Percentiles rank a stretch among this genome's conserved stretches.
Conservation (phyloP, 2,888 invertebrate genomes). For the Boloria euphrosyne region DNA sequence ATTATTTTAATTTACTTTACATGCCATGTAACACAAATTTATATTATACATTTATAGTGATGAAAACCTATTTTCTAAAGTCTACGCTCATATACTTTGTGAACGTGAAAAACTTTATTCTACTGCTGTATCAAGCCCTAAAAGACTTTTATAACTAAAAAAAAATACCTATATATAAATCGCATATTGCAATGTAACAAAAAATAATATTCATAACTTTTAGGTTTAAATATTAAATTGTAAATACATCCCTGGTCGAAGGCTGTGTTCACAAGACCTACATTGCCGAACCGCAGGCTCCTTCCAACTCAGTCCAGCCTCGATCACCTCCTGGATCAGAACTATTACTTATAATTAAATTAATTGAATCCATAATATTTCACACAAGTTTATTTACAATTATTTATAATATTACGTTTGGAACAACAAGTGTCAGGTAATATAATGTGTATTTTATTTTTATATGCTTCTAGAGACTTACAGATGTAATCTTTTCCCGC, state of each 20-base stretch:
- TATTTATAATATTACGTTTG: background rate
- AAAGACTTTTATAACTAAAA: too few relatives aligned
- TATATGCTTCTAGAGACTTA: background rate
- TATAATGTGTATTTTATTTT: slow-evolving; percentile 2
- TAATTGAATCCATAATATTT: slow-evolving; percentile 2
- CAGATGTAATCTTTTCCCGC: background rate
- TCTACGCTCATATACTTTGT: too few relatives aligned
- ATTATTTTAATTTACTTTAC: too few relatives aligned
- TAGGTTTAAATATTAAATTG: slow-evolving; percentile 2
- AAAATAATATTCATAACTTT: background rate
- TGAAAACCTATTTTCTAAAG: too few relatives aligned
- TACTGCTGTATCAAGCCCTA: too few relatives aligned
- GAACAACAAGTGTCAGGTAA: slow-evolving; percentile 15
- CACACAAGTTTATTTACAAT: background rate
- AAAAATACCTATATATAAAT: too few relatives aligned
- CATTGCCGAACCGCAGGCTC: slow-evolving; percentile 66
- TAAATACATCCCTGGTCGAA: slow-evolving; percentile 65
- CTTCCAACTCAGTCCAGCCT: slow-evolving; percentile 61
- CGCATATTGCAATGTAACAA: too few relatives aligned
- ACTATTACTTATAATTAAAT: slow-evolving; percentile 40
- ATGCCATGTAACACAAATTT: too few relatives aligned
- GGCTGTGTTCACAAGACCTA: slow-evolving; percentile 72
- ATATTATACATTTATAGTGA: too few relatives aligned
- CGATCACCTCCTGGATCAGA: slow-evolving; percentile 62
- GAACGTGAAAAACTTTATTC: too few relatives aligned